Percentiles rank a stretch among this genome's conserved stretches.
phyloP scores from a whole-genome alignment of 2,888 invertebrate genomes.

The Corbicula japonica region DNA sequence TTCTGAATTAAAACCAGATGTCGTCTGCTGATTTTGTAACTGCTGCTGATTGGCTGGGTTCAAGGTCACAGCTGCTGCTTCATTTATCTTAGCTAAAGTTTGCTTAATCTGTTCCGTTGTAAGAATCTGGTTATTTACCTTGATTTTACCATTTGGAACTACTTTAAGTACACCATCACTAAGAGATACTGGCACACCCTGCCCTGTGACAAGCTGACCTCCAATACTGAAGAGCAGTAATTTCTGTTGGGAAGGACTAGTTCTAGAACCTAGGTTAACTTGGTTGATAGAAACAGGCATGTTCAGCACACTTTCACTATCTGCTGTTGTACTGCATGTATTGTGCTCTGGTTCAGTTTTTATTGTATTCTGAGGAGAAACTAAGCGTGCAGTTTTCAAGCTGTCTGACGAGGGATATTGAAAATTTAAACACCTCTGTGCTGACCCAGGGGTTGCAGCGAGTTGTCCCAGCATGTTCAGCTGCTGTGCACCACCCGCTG shows the following conservation, averaged over 20 bases:
- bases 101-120: constrained; percentile 65
- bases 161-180: constrained; percentile 77
- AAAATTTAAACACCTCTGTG: constrained; percentile 33
- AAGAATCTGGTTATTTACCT: constrained; percentile 71
- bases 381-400: background rate
- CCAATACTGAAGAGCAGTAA: constrained; percentile 78
- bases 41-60: constrained; percentile 21
- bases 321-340: background rate
- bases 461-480: constrained; percentile 24
- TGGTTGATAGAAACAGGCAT: constrained; percentile 23
- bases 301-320: constrained; percentile 3
- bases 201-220: constrained; percentile 81
- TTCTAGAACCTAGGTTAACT: constrained; percentile 20
- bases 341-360: background rate
- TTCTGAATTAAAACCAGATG: constrained; percentile 18
- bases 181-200: constrained; percentile 80
- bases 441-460: constrained; percentile 25
- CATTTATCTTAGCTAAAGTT: constrained; percentile 61
- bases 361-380: background rate
- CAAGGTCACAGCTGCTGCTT: constrained; percentile 36
- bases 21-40: constrained; percentile 4
- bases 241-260: constrained; percentile 57
- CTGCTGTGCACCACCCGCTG: constrained; percentile 16
- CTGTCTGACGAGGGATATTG: constrained; percentile 31
- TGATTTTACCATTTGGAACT: constrained; percentile 71